Evolutionary conservation across 2,888 invertebrate genomes (phyloP).

Genomic region (Yponomeuta sedellus): DNA sequence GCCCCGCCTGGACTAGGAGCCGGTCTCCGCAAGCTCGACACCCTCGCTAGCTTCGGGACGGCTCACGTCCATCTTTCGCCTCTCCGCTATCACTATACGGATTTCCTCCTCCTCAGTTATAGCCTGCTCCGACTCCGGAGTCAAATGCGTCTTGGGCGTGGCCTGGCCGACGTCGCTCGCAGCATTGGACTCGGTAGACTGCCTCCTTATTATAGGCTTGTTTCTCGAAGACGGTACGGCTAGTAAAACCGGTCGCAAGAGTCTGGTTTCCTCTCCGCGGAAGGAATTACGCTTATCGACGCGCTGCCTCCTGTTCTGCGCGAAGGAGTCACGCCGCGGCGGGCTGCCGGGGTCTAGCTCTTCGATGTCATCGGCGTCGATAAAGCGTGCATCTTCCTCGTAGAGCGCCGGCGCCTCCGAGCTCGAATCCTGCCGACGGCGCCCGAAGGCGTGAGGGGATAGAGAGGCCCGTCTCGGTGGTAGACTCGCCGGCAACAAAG

Average conservation of each 20-base stretch:
- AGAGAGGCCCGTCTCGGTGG: conserved; percentile 77
- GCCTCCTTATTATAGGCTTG: conserved; percentile 46
- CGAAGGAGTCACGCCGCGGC: conserved; percentile 64
- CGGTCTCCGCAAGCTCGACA: conserved; percentile 61
- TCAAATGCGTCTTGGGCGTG: conserved; percentile 37
- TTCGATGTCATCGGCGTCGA: conserved; percentile 76
- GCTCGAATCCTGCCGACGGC: conserved; percentile 68
- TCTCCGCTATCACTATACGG: conserved; percentile 78
- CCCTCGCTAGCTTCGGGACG: conserved; percentile 49
- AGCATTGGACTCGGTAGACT: conserved; percentile 50
- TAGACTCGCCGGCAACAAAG: conserved; percentile 65
- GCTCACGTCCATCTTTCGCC: conserved; percentile 74
- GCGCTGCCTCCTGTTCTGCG: conserved; percentile 68
- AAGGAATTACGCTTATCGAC: conserved; percentile 63
- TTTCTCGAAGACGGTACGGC: conserved; percentile 57
- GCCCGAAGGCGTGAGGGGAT: conserved; percentile 68
- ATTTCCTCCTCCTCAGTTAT: conserved; percentile 73
- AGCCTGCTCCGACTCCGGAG: conserved; percentile 42
- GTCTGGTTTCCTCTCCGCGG: conserved; percentile 62
- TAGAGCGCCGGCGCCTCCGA: conserved; percentile 58
- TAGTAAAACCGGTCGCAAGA: conserved; percentile 57
- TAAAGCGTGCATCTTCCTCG: conserved; percentile 74
- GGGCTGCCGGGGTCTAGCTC: conserved; percentile 67
- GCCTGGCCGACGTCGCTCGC: conserved; percentile 41
- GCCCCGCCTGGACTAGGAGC: conserved; percentile 73